Evolutionary conservation across 2,113 vertebrate genomes (phyloP), one percentile per base, ranked within the genome.

Genomic region (Cynopterus brachyotis): DNA sequence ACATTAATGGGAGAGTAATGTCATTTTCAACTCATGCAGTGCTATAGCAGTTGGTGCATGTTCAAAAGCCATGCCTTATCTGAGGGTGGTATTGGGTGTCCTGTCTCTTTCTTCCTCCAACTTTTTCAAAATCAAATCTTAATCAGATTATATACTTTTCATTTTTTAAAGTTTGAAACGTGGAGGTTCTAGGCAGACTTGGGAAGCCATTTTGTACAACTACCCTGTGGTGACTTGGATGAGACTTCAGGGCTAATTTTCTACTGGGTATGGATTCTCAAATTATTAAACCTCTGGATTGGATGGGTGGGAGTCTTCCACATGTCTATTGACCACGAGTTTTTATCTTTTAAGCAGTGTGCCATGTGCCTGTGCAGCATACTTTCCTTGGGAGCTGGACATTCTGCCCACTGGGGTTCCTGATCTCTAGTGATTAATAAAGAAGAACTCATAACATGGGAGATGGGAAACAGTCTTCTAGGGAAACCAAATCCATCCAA

Each of bases 321-420:
- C 76, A 37, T 96, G 81, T 94, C 95, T 96, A 19, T 60, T 97
- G 95, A 96, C 72, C 76, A 78, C 76, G 94, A 76, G 55, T 96
- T 69, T 95, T 86, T 66, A 62, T 83, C 59, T 95, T 96, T 93
- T 73, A 95, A 97, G 93, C 97, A 97, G 96, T 97, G 97, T 97
- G 59, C 91, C 88, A 81, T 88, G 91, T 94, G 62, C 53, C 87
- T 97, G 83, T 95, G 78, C 96, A 96, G 93, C 67, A 82, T 96
- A 96, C 40, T 92, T 96, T 92, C 90, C 62, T 92, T 96, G 96
- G 96, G 92, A 97, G 91, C 96, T 94, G 97, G 96, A 37, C 67
- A 85, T 91, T 92, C 83, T 82, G 73, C 80, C 94, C 78, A 64
- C 53, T 96, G 88, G 69, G 81, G 80, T 89, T 97, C 96, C 95